Base-by-base conservation (phyloP, 2,113 vertebrate genomes). In the Meles meles region DNA sequence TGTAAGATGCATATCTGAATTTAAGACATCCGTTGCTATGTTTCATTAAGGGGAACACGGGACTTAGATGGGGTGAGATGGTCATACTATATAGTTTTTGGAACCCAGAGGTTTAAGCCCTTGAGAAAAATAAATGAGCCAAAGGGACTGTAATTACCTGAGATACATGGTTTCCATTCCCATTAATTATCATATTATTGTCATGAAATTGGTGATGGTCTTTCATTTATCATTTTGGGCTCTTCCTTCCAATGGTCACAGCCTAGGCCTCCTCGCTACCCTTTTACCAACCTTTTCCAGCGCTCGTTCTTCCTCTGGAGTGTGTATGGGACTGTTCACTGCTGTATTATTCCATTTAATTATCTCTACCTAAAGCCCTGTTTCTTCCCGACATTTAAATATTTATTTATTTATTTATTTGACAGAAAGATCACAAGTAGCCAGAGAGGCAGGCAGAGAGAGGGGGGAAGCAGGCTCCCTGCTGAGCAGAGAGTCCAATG, bases 301-400 rank as follows among this genome's bases (percentile, higher is more conserved):
- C 7, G 15, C 4, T 15, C 23, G 67, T 12, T 93, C 31, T 63
- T 85, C 47, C 39, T 88, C 57, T 17, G 59, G 18, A 85, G n/a
- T 67, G 3, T 83, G 34, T 84, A 47, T 52, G 17, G 72, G 52
- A 71, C 11, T 34, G 25, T 76, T 27, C 17, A 71, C 52, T 44
- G 10, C 25, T 37, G 4, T 20, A 6, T 21, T 21, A 44, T 37
- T 72, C 23, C 44, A 72, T 23, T 63, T 27, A 76, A 90, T 90
- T 65, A 31, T 44, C 42, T 72, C 74, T 37, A 31, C 76, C 37
- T 29, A 61, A 95, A 96, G 13, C 3, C 7, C 8, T 4, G 27
- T 52, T 97, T 94, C 74, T 97, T 94, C 74, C 67, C 72, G 31
- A 76, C 44, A 61, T 47, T 76, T 37, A 74, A 21, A 92, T 55